These are phyloP conservation scores for Phrixothrix hirtus DNA, from an alignment of 2,888 invertebrate genomes.

Conservation along the genomic window DNA sequence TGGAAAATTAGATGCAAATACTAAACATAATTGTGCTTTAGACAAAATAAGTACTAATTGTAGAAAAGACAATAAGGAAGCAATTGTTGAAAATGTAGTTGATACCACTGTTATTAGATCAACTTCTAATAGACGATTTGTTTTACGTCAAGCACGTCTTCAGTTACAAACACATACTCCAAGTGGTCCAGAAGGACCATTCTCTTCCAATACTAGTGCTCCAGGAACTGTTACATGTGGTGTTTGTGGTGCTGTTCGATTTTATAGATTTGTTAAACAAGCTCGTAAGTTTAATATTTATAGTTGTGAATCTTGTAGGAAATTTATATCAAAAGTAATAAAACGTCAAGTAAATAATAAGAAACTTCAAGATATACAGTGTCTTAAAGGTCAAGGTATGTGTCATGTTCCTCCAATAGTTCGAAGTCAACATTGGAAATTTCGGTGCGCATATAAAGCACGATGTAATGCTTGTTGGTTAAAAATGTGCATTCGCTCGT, in stretches of 20 bases:
- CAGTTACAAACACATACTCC: conserved; percentile 61
- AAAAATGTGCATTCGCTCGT: conserved; percentile 78
- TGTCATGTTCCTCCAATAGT: conserved; percentile 74
- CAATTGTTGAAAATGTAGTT: conserved; percentile 54
- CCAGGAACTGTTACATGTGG: conserved; percentile 74
- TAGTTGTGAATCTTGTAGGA: conserved; percentile 84
- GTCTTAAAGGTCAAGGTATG: conserved; percentile 71
- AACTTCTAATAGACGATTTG: conserved; percentile 66
- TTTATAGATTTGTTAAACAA: conserved; percentile 76
- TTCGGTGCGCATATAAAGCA: conserved; percentile 71
- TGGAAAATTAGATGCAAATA: conserved; percentile 7
- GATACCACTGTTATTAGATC: conserved; percentile 55
- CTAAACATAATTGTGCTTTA: conserved; percentile 9
- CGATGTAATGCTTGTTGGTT: conserved; percentile 88
- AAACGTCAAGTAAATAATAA: conserved; percentile 68
- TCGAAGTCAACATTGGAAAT: conserved; percentile 72
- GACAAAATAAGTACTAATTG: conserved; percentile 12
- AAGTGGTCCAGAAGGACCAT: conserved; percentile 67
- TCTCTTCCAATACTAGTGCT: conserved; percentile 63
- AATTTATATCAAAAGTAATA: conserved; percentile 82
- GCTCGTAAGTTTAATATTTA: conserved; percentile 82
- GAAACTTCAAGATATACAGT: conserved; percentile 64
- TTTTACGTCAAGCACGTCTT: conserved; percentile 69
- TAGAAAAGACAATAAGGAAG: conserved; percentile 53
- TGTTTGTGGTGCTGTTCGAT: conserved; percentile 77